phyloP scores from a whole-genome alignment of 2,888 invertebrate species.

The Onchidella celtica region DNA sequence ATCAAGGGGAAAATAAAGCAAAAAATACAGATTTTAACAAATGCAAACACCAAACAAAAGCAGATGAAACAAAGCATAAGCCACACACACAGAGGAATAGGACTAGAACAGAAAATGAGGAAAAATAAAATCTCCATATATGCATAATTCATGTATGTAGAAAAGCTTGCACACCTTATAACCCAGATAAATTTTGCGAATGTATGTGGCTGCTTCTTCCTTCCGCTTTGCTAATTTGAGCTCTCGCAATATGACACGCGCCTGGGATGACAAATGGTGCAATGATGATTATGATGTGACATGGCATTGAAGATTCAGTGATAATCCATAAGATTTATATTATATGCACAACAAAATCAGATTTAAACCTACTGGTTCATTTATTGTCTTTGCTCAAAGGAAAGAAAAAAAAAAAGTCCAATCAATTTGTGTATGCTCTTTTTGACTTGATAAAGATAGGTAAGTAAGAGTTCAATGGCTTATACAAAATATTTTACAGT shows the following conservation, averaged over 20 bases:
- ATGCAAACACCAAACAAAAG: too few species aligned
- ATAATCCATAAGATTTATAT: too few species aligned
- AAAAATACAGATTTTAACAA: too few species aligned
- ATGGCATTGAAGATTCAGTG: not conserved
- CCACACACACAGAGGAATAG: too few species aligned
- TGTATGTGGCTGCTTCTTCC: constrained; percentile 85
- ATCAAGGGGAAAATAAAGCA: too few species aligned
- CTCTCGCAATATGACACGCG: constrained; percentile 54
- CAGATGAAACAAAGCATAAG: not conserved
- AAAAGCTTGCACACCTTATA: constrained; percentile 83
- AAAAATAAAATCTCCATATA: too few species aligned
- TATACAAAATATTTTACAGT: too few species aligned
- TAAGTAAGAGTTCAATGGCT: too few species aligned
- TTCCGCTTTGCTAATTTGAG: constrained; percentile 82
- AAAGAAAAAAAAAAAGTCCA: not conserved
- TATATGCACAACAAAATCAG: too few species aligned
- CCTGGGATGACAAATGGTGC: constrained; percentile 49
- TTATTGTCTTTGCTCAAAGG: not conserved
- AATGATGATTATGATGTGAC: constrained; percentile 7
- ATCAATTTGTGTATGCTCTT: not conserved
- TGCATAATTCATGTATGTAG: too few species aligned
- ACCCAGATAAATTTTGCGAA: constrained; percentile 84
- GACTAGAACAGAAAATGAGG: not conserved
- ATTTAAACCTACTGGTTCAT: not conserved
- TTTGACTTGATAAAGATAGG: too few species aligned